phyloP scores from a whole-genome alignment of 2,797 vertebrate genomes.

The Synanceia verrucosa region DNA sequence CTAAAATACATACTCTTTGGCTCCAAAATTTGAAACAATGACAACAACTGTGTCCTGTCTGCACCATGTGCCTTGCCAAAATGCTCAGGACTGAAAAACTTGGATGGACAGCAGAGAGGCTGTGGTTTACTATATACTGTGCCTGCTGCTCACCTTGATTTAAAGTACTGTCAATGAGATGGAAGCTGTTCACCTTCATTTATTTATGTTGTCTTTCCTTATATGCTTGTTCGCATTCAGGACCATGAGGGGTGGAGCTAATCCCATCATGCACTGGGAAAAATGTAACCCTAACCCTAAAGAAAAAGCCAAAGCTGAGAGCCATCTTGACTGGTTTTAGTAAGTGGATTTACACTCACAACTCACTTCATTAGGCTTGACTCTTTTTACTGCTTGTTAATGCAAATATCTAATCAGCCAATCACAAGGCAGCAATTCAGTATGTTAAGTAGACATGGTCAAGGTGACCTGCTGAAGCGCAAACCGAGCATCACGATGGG shows the following conservation, averaged over 20 bases:
- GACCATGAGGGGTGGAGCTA: constrained; percentile 5
- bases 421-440: too few species aligned
- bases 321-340: too few species aligned
- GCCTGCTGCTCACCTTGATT: constrained; percentile 25
- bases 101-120: background rate
- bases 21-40: constrained; percentile 41
- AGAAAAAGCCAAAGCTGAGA: too few species aligned
- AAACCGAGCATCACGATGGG: too few species aligned
- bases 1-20: constrained; percentile 47
- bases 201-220: background rate
- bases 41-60: constrained; percentile 20
- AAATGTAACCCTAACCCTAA: too few species aligned
- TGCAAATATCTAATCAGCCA: too few species aligned
- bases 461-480: too few species aligned
- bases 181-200: constrained; percentile 1
- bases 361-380: too few species aligned
- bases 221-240: constrained; percentile 11
- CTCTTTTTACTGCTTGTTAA: too few species aligned
- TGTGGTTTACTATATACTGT: background rate
- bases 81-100: background rate
- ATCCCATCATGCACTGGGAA: constrained; percentile 8
- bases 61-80: constrained; percentile 20
- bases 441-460: too few species aligned
- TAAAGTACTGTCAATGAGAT: constrained; percentile 40
- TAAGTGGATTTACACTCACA: too few species aligned